Conservation (phyloP, 23 tunicate genomes). For the Ciona savignyi region DNA sequence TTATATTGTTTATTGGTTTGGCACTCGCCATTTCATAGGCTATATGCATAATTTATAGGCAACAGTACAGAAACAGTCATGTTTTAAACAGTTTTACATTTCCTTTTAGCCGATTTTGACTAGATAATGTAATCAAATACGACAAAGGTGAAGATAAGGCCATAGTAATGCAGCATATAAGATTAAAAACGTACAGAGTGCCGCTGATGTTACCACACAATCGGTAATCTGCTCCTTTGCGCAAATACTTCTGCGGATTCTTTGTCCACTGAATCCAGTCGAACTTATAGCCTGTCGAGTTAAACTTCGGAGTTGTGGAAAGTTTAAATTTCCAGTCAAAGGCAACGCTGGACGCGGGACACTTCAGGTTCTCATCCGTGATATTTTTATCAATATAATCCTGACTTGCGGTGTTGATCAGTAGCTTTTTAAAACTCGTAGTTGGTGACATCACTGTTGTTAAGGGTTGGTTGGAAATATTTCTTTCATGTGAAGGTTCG, state of each 20-base stretch:
- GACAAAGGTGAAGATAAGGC: too few species aligned
- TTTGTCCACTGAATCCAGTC: conserved; percentile 36
- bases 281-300: conserved; percentile 15
- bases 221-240: conserved; percentile 10
- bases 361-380: too few species aligned
- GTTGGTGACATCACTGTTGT: not conserved
- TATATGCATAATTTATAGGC: not conserved
- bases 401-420: too few species aligned
- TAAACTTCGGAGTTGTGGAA: not conserved
- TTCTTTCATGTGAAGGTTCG: too few species aligned
- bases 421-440: not conserved
- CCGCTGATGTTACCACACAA: conserved; percentile 51
- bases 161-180: too few species aligned
- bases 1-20: not conserved
- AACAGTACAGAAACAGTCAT: not conserved
- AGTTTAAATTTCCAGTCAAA: conserved; percentile 13
- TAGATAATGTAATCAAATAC: too few species aligned
- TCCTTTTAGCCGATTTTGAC: not conserved
- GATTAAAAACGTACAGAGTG: conserved; percentile 35
- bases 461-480: too few species aligned
- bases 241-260: conserved; percentile 28
- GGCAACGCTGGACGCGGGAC: too few species aligned
- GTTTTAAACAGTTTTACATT: not conserved
- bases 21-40: too few species aligned
- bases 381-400: too few species aligned